Percentiles rank a stretch among this genome's conserved stretches.
phyloP scores from a whole-genome alignment of 92 coral and sea anemone species.

The Phymanthus crucifer region DNA sequence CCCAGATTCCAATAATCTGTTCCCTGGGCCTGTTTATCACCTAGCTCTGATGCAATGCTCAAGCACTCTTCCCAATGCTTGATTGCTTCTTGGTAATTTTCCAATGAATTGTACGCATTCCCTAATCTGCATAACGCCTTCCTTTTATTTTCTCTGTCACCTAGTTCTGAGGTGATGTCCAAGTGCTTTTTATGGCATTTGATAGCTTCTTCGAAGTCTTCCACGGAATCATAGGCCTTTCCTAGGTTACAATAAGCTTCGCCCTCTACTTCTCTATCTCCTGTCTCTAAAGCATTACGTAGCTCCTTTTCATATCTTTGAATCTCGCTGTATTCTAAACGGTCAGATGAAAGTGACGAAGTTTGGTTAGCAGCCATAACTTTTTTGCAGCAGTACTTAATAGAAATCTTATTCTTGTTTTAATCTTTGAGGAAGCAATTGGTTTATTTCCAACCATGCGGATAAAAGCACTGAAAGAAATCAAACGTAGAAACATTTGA shows the following conservation, averaged over 20 bases:
- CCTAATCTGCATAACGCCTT: not conserved
- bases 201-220: not conserved
- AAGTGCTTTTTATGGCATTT: not conserved
- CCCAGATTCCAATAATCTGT: constrained; percentile 26
- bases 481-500: too few relatives aligned
- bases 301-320: not conserved
- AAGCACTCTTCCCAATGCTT: constrained; percentile 1
- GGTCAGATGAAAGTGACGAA: too few relatives aligned
- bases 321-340: not conserved
- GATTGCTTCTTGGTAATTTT: constrained; percentile 13
- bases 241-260: not conserved
- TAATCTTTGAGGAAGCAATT: too few relatives aligned
- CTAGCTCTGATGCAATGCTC: not conserved
- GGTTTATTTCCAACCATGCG: too few relatives aligned
- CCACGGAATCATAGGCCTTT: not conserved
- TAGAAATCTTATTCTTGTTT: too few relatives aligned
- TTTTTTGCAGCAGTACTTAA: too few relatives aligned
- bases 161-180: not conserved
- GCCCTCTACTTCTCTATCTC: not conserved
- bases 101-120: not conserved
- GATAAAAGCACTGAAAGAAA: too few relatives aligned
- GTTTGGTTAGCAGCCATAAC: too few relatives aligned
- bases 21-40: constrained; percentile 22
- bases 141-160: not conserved
- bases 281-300: not conserved